Base-by-base conservation (phyloP, 1,140 invertebrate genomes). In the Popillia japonica region DNA sequence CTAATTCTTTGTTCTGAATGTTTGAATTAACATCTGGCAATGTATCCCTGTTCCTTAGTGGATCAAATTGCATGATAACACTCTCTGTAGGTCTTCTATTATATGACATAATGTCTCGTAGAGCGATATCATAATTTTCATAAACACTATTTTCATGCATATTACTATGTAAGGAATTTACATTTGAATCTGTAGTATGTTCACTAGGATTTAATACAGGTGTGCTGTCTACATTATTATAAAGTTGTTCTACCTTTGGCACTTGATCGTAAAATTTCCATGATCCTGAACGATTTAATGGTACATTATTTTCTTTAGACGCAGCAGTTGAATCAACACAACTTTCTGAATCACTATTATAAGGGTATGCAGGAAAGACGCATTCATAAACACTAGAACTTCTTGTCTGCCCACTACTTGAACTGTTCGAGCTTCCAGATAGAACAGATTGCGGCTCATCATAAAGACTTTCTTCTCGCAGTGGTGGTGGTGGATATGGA, bases 381-480 rank as follows among this genome's bases (percentile, higher is more conserved):
- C 84, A 83, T 80, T 89, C 88, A 79, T 86, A 86, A 76, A 81
- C 80, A 61, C 79, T 76, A 0, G 72, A 10, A 75, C 80, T 82
- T 23, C 80, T 41, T 76, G 77, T 75, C 75, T 81, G 79, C 78
- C 80, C 79, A 55, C 77, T 73, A 22, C 77, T 61, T 75, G 82
- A 78, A 68, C 87, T 84, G 20, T 83, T 87, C 4, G 86, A 88
- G 23, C 84, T 81, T 27, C 86, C 86, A 20, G 87, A 89, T 20
- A 83, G 85, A 10, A 86, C 82, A 4, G 88, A 89, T 11, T 89
- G 87, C 27, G 90, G 82, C 73, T 90, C 88, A 83, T 91, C 90
- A 80, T 91, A 91, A 76, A 90, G 86, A 27, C 87, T 87, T 80
- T 91, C 90, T 73, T 90, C 89, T 41, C 90, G 89, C 82, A 90